Conservation (phyloP, 2,797 vertebrate genomes). For the Neomorphus geoffroyi region DNA sequence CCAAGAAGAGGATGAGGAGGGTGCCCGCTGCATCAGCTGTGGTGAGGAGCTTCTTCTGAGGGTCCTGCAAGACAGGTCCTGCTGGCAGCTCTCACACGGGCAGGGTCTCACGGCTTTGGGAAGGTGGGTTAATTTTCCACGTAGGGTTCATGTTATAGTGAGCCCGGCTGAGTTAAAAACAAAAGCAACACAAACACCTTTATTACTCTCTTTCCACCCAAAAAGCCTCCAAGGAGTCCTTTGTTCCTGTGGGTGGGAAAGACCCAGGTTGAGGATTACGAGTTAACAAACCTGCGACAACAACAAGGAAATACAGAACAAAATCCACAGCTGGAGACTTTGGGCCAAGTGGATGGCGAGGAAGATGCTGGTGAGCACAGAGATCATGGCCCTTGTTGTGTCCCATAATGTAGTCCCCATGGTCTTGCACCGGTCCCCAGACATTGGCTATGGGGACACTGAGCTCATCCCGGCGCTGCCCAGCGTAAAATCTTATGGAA, state of each 20-base stretch:
- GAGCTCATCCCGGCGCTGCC: fast-evolving
- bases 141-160: fast-evolving
- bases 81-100: fast-evolving
- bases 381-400: neutral
- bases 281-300: neutral
- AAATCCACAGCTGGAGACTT: neutral
- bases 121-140: no score
- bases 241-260: neutral
- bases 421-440: neutral
- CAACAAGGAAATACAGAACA: neutral
- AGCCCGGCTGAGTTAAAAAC: neutral
- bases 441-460: neutral
- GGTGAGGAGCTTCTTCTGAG: neutral
- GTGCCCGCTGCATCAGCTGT: fast-evolving
- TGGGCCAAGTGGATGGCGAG: fast-evolving
- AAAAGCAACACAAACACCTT: neutral
- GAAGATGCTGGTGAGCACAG: fast-evolving
- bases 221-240: neutral
- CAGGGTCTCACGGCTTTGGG: neutral
- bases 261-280: fast-evolving
- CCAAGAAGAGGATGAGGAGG: neutral
- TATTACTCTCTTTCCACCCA: neutral
- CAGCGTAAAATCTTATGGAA: neutral
- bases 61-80: neutral
- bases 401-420: fast-evolving